These are phyloP conservation scores for Zaprionus africanus DNA, from an alignment of 1,140 invertebrate genomes.

Conservation along the genomic window DNA sequence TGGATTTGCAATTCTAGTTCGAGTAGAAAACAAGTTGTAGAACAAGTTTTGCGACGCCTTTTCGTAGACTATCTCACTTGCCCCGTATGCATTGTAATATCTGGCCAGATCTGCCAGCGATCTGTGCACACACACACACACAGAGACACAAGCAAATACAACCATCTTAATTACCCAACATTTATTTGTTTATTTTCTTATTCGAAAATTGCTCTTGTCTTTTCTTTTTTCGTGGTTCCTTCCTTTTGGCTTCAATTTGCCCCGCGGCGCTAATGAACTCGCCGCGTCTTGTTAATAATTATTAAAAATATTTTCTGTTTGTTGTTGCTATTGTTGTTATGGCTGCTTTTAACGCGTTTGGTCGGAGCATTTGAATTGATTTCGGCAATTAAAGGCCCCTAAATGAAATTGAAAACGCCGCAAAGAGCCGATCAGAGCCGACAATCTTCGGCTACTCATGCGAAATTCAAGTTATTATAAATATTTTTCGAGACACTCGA, in stretches of 20 bases:
- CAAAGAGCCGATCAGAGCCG: background rate
- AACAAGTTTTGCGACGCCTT: conserved; percentile 77
- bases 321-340: conserved; percentile 43
- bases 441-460: conserved; percentile 8
- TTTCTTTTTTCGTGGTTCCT: conserved; percentile 17
- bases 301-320: conserved; percentile 62
- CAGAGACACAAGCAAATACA: conserved; percentile 41
- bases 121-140: conserved; percentile 22
- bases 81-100: conserved; percentile 2
- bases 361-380: conserved; percentile 78
- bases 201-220: conserved; percentile 41
- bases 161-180: conserved; percentile 78
- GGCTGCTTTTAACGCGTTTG: conserved; percentile 78
- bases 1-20: conserved; percentile 63
- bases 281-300: conserved; percentile 78
- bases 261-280: conserved; percentile 74
- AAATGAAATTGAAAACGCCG: conserved; percentile 76
- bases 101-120: background rate
- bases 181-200: conserved; percentile 77
- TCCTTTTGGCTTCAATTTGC: conserved; percentile 27
- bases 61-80: conserved; percentile 9
- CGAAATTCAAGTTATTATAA: conserved; percentile 73
- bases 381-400: conserved; percentile 77
- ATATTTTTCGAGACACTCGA: conserved; percentile 74
- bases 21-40: conserved; percentile 78